Base-by-base conservation (phyloP, 2,113 vertebrate genomes). In the Corythornis madagascariensis region DNA sequence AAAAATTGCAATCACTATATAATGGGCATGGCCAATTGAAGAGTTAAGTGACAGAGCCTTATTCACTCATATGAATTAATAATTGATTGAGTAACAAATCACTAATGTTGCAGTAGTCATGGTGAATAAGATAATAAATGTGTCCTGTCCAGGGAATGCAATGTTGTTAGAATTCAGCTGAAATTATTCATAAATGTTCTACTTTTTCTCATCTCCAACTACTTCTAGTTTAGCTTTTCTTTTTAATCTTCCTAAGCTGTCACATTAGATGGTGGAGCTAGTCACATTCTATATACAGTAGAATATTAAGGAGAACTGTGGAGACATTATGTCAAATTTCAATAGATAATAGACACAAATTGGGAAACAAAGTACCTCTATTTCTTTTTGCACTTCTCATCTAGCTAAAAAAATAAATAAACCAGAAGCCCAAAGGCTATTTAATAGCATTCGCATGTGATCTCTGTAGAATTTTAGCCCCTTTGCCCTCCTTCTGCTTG, bases 181-280 rank as follows among this genome's bases (percentile, higher is more conserved):
- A 98, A 98, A 98, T 98, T 98, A 98, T 97, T 98, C 97, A 98
- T 98, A 98, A 98, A 97, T 96, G 96, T 97, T 96, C 97, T 97
- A 97, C 98, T 98, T 98, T 97, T 97, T 95, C 96, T 96, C 96
- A 96, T 97, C 95, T 97, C 96, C 97, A 97, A 97, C 97, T 96
- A 96, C 94, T 96, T 96, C 96, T 97, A 95, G 96, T 97, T 98
- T 98, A 97, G 97, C 97, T 96, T 96, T 96, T 97, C 97, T 97
- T 97, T 98, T 97, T 98, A 98, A 98, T 98, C 97, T 98, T 97
- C 95, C 97, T 96, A 95, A 94, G 94, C 96, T 98, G 97, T 98
- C 98, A 98, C 94, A 96, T 98, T 96, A 97, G 77, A 97, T 97
- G 96, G 97, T 96, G 40, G 89, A 95, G 92, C 89, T 95, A 96